Percentiles rank a stretch among this genome's conserved stretches.
Evolutionary conservation across 2,113 vertebrate species (phyloP).

Genomic region (Platysteira castanea): DNA sequence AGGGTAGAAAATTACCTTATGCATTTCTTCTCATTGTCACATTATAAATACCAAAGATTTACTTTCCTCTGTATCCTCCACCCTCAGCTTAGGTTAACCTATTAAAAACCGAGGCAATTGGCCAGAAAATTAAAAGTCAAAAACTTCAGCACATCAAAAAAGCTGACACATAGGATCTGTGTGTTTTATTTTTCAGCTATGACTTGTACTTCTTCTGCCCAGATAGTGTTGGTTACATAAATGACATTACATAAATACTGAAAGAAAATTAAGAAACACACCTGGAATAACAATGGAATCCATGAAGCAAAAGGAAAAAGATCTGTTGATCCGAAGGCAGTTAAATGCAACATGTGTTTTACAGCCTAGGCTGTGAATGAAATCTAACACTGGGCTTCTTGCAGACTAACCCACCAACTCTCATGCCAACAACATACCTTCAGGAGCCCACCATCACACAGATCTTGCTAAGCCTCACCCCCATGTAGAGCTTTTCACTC

Average conservation of each 20-base stretch:
- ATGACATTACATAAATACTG: neutral
- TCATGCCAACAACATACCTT: neutral
- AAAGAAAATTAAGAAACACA: conserved; percentile 10
- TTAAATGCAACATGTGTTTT: neutral
- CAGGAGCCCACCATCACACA: neutral
- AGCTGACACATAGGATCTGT: neutral
- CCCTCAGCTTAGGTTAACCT: neutral
- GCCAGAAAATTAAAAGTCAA: neutral
- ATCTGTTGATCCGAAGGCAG: neutral
- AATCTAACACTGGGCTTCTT: neutral
- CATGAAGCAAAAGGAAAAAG: neutral
- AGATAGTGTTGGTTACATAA: neutral
- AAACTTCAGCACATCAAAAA: neutral
- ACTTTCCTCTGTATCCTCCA: neutral
- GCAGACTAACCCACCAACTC: neutral
- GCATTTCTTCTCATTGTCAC: neutral
- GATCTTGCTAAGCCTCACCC: neutral
- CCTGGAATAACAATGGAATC: conserved; percentile 28
- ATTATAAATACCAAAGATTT: neutral
- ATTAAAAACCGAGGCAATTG: neutral
- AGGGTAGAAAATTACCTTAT: neutral
- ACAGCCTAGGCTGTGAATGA: neutral
- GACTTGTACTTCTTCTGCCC: neutral
- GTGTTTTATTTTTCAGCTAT: neutral
- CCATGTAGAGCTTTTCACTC: neutral